Evolutionary conservation across 2,888 invertebrate species (phyloP).

Genomic region (Lasioglossum zephyrum): DNA sequence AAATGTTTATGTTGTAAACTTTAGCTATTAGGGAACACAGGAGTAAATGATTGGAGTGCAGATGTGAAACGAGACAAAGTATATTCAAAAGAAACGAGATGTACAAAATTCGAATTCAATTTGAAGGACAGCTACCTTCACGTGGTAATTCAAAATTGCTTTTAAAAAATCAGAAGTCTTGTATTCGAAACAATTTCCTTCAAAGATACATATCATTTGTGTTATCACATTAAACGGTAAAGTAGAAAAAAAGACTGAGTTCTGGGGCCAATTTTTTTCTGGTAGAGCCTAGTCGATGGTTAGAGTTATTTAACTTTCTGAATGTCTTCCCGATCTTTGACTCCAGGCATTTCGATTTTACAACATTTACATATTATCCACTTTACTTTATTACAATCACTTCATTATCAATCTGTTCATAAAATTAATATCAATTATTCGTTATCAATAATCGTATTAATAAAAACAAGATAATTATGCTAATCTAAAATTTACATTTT

Average conservation of each 20-base stretch:
- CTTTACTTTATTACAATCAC: neutral
- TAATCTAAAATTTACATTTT: constrained; percentile 2
- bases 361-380: neutral
- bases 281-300: no score
- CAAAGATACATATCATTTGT: neutral
- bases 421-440: neutral
- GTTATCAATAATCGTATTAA: neutral
- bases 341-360: neutral
- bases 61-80: no score
- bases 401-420: neutral
- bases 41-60: no score
- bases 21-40: no score
- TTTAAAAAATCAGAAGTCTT: neutral
- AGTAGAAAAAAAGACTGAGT: no score
- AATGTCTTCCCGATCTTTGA: neutral
- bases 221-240: no score
- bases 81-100: no score
- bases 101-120: no score
- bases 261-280: no score
- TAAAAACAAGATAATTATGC: neutral
- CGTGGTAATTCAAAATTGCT: no score
- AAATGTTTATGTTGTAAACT: constrained; percentile 21
- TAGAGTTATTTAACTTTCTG: neutral
- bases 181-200: neutral
- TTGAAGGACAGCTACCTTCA: no score